Evolutionary conservation across 2,113 vertebrate species (phyloP).

Genomic region (Ondatra zibethicus): DNA sequence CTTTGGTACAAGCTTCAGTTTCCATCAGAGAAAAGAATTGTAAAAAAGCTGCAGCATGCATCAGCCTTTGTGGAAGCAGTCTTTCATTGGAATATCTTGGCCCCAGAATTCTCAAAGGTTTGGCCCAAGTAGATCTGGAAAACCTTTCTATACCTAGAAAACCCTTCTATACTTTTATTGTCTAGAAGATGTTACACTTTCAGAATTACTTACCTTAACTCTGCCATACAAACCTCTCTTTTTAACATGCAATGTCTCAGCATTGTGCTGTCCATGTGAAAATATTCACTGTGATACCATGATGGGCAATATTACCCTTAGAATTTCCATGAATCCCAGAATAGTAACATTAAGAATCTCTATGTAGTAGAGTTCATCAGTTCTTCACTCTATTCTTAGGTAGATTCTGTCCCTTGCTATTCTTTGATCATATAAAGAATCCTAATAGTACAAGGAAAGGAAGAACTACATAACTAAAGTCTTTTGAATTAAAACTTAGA

Average conservation of each 20-base stretch:
- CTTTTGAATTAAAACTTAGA: neutral
- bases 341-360: neutral
- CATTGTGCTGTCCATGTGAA: constrained; percentile 13
- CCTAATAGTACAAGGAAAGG: neutral
- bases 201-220: neutral
- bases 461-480: neutral
- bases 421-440: constrained; percentile 4
- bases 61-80: neutral
- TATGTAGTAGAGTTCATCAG: neutral
- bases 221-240: neutral
- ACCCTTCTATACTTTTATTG: neutral
- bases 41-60: neutral
- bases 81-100: neutral
- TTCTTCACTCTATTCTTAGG: neutral
- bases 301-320: neutral
- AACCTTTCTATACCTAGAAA: constrained; percentile 6
- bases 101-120: constrained; percentile 39
- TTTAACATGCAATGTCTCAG: neutral
- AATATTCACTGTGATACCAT: neutral
- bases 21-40: neutral
- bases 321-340: neutral
- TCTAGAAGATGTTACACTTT: neutral
- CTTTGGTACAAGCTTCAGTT: neutral
- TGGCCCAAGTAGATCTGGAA: neutral
- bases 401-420: constrained; percentile 20